Evolutionary conservation across 2,113 vertebrate genomes (phyloP).

Genomic region (Ictalurus furcatus): DNA sequence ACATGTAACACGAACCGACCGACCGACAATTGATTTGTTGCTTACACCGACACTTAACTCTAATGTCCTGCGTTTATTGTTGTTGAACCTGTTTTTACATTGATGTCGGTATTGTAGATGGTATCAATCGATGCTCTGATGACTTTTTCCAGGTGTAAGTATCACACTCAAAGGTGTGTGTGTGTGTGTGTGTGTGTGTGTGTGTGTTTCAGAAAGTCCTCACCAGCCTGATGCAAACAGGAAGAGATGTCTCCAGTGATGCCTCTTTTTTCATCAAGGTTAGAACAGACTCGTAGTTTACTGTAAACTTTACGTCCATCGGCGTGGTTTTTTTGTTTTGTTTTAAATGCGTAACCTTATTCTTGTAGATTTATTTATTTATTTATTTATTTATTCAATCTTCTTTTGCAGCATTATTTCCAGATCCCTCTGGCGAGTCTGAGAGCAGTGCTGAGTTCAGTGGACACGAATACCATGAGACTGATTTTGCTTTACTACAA

Average conservation of each 20-base stretch:
- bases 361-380: not conserved
- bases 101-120: not conserved
- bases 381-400: not conserved
- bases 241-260: conserved; percentile 58
- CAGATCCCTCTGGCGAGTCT: conserved; percentile 62
- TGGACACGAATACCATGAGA: conserved; percentile 64
- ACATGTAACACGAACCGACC: conserved; percentile 55
- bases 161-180: not conserved
- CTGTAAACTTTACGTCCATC: not conserved
- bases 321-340: rapidly evolving
- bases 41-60: conserved; percentile 35
- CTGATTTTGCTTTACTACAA: conserved; percentile 71
- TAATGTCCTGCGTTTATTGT: conserved; percentile 31
- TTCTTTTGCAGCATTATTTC: conserved; percentile 71
- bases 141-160: conserved; percentile 5
- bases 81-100: conserved; percentile 20
- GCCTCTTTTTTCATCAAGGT: conserved; percentile 70
- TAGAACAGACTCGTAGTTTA: not conserved
- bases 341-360: not conserved
- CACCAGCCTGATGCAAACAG: conserved; percentile 69
- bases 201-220: conserved; percentile 67
- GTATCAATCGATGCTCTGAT: conserved; percentile 7
- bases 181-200: conserved; percentile 28
- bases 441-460: conserved; percentile 61
- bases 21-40: conserved; percentile 56